A percentile compares a stretch with the other conserved stretches of the same genome.
phyloP scores from a whole-genome alignment of 1,140 invertebrate genomes.

The Gryon sp. region DNA sequence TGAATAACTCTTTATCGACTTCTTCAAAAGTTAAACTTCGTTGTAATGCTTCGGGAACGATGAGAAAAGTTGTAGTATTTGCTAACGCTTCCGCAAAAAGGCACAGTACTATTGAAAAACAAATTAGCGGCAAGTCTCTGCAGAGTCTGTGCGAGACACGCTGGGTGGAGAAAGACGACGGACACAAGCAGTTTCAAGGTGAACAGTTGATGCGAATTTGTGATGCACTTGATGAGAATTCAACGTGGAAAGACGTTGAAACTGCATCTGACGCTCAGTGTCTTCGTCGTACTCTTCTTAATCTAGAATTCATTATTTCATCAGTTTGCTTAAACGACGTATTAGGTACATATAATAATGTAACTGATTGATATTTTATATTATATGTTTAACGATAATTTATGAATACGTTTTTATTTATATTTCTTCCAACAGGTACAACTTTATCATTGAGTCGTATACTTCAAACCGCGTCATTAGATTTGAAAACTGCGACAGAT shows the following conservation, averaged over 20 bases:
- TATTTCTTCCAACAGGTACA: slow-evolving; percentile 20
- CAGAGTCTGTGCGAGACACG: slow-evolving; percentile 58
- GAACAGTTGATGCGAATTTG: slow-evolving; percentile 12
- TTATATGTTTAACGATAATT: no score
- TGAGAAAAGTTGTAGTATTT: slow-evolving; percentile 64
- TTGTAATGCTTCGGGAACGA: slow-evolving; percentile 55
- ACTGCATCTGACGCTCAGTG: slow-evolving; percentile 44
- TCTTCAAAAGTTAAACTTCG: slow-evolving; percentile 42
- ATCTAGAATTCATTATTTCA: slow-evolving; percentile 41
- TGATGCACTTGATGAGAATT: slow-evolving; percentile 15
- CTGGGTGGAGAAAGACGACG: slow-evolving; percentile 51
- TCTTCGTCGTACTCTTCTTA: slow-evolving; percentile 24
- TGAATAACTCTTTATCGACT: slow-evolving; percentile 59
- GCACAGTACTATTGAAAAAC: no score
- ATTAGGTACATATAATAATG: slow-evolving; percentile 24
- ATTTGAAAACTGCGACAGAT: slow-evolving; percentile 53
- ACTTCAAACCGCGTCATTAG: slow-evolving; percentile 50
- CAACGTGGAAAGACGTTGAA: slow-evolving; percentile 22
- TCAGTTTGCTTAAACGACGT: slow-evolving; percentile 42
- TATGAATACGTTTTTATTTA: no score
- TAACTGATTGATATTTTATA: no score
- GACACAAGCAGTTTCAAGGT: slow-evolving; percentile 45
- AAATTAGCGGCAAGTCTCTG: slow-evolving; percentile 26
- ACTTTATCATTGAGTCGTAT: slow-evolving; percentile 47
- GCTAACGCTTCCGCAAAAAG: slow-evolving; percentile 57